Evolutionary conservation across 2,797 vertebrate genomes (phyloP).

Genomic region (Notoglanidium macrostoma): DNA sequence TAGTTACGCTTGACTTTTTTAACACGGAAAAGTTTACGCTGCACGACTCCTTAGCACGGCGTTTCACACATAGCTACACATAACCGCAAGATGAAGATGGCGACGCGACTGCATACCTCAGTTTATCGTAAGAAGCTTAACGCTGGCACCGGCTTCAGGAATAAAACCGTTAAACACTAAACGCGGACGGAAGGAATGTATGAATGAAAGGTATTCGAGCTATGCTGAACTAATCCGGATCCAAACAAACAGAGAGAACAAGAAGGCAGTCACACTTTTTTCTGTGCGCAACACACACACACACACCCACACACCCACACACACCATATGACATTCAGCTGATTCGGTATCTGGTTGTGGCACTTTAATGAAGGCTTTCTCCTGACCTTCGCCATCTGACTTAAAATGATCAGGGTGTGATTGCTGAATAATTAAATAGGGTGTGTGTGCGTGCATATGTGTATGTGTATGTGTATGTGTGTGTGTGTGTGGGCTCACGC

Average conservation of each 20-base stretch:
- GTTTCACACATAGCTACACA: no score
- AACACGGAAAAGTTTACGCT: no score
- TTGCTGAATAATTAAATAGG: conserved; percentile 27
- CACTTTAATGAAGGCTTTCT: conserved; percentile 62
- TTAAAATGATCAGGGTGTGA: conserved; percentile 31
- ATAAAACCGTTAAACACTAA: conserved; percentile 41
- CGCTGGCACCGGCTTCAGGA: not conserved
- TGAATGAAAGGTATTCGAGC: conserved; percentile 34
- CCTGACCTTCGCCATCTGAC: conserved; percentile 37
- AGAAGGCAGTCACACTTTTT: conserved; percentile 26
- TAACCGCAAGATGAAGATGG: not conserved
- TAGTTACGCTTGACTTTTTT: no score
- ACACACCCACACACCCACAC: conserved; percentile 62
- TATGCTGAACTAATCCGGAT: conserved; percentile 36
- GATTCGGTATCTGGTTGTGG: conserved; percentile 68
- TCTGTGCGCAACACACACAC: not conserved
- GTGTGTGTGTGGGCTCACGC: not conserved
- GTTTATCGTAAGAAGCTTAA: not conserved
- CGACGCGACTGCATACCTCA: not conserved
- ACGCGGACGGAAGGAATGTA: conserved; percentile 41
- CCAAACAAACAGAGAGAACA: conserved; percentile 41
- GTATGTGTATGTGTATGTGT: conserved; percentile 16
- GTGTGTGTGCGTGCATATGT: conserved; percentile 15
- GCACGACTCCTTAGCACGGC: no score
- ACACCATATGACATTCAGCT: conserved; percentile 76